Conservation (phyloP, 30 jellyfish, hydroid and myxozoan genomes). For the Mastigias papua region DNA sequence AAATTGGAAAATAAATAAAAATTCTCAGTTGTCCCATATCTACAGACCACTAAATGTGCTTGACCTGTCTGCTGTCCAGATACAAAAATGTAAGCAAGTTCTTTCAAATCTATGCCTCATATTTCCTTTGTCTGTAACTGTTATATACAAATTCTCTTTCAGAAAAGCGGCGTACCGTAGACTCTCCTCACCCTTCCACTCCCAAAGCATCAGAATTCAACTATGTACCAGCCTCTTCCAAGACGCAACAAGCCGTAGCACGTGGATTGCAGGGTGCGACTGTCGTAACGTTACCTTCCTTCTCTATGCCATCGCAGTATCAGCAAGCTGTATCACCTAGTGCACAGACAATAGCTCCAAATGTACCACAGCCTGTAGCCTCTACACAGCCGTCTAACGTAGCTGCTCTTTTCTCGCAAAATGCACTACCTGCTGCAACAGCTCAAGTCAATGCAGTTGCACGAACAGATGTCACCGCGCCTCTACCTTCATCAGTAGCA, state of each 20-base stretch:
- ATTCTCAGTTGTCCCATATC: no score
- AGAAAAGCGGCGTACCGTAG: slow-evolving; percentile 48
- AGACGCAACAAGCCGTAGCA: background rate
- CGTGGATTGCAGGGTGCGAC: slow-evolving; percentile 17
- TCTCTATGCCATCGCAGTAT: slow-evolving; percentile 4
- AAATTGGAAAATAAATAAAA: no score
- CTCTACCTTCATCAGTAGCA: background rate
- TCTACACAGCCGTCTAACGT: background rate
- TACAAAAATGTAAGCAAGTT: no score
- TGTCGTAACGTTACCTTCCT: slow-evolving; percentile 22
- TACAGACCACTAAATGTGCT: no score
- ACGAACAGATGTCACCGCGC: background rate
- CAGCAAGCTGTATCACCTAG: background rate
- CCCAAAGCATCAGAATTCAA: slow-evolving; percentile 53
- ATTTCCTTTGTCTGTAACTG: no score
- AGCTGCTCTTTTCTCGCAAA: background rate
- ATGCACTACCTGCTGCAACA: slow-evolving; percentile 6
- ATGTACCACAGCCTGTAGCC: background rate
- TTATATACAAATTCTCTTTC: background rate
- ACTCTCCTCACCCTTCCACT: background rate
- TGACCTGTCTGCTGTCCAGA: no score
- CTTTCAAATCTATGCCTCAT: no score
- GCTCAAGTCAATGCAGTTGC: background rate
- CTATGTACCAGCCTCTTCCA: slow-evolving; percentile 57
- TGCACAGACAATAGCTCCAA: background rate